Conservation (phyloP, 2,888 invertebrate species). For the Heliconius ismenius region DNA sequence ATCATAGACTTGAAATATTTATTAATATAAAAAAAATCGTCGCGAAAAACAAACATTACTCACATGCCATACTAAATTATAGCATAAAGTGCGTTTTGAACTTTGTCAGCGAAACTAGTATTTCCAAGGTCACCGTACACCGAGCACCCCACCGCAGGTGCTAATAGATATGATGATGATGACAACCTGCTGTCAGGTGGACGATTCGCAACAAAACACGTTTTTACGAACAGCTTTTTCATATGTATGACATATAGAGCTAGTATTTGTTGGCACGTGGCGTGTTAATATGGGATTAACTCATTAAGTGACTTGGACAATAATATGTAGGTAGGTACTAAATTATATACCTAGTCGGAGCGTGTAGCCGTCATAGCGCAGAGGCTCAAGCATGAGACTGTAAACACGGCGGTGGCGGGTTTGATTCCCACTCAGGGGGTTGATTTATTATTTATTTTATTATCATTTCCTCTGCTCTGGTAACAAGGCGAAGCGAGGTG, state of each 20-base stretch:
- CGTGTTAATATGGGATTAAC: constrained; percentile 4
- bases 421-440: too few relatives aligned
- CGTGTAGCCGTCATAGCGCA: too few relatives aligned
- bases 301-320: constrained; percentile 5
- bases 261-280: constrained; percentile 36
- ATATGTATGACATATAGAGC: constrained; percentile 31
- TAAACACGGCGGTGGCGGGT: too few relatives aligned
- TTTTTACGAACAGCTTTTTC: constrained; percentile 40
- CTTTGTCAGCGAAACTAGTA: constrained; percentile 38
- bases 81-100: constrained; percentile 36
- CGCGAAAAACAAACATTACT: neutral
- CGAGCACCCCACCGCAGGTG: constrained; percentile 47
- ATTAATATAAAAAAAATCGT: neutral
- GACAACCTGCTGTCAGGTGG: constrained; percentile 49
- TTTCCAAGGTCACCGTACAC: constrained; percentile 44
- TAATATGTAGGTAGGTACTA: neutral
- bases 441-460: too few relatives aligned
- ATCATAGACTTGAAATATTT: neutral
- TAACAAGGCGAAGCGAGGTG: too few relatives aligned
- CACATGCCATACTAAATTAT: constrained; percentile 7
- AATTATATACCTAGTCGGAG: too few relatives aligned
- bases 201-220: constrained; percentile 46
- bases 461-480: too few relatives aligned
- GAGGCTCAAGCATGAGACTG: too few relatives aligned
- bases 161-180: constrained; percentile 44